A percentile compares a stretch with the other conserved stretches of the same genome.
phyloP scores from a whole-genome alignment of 1,140 invertebrate genomes.

The Sweltsa coloradensis region DNA sequence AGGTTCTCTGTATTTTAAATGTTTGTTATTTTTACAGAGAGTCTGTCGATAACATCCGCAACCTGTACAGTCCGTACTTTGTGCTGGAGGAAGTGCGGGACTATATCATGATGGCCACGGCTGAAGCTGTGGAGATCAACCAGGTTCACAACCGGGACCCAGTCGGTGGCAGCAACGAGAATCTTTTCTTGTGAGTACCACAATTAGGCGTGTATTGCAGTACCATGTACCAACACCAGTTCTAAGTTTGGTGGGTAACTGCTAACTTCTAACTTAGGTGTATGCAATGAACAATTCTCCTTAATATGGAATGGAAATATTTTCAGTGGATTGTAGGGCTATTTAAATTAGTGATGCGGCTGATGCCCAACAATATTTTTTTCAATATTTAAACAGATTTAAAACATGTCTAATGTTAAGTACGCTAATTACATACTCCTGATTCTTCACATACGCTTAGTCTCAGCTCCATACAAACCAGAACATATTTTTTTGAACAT shows the following conservation, averaged over 20 bases:
- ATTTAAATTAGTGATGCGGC: no score
- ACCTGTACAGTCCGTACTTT: constrained; percentile 85
- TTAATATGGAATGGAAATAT: no score
- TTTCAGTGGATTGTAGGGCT: no score
- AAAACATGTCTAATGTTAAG: no score
- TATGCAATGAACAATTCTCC: no score
- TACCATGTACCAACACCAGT: no score
- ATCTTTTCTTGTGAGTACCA: constrained; percentile 95
- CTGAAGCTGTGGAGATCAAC: constrained; percentile 88
- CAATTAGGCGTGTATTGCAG: no score
- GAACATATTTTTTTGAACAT: constrained; percentile 1
- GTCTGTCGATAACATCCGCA: constrained; percentile 74
- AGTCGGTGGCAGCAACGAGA: constrained; percentile 95
- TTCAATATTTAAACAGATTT: not conserved
- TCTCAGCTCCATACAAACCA: no score
- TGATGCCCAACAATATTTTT: not conserved
- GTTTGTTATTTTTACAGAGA: constrained; percentile 48
- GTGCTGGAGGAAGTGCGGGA: constrained; percentile 86
- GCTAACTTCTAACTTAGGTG: no score
- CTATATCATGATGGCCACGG: constrained; percentile 88
- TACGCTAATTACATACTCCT: no score
- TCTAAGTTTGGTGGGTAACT: no score
- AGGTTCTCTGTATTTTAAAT: constrained; percentile 5
- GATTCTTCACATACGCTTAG: no score
- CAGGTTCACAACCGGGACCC: constrained; percentile 97